Evolutionary conservation across 2,113 vertebrate species (phyloP), one percentile per base, ranked within the genome.

Genomic region (Orycteropus afer): DNA sequence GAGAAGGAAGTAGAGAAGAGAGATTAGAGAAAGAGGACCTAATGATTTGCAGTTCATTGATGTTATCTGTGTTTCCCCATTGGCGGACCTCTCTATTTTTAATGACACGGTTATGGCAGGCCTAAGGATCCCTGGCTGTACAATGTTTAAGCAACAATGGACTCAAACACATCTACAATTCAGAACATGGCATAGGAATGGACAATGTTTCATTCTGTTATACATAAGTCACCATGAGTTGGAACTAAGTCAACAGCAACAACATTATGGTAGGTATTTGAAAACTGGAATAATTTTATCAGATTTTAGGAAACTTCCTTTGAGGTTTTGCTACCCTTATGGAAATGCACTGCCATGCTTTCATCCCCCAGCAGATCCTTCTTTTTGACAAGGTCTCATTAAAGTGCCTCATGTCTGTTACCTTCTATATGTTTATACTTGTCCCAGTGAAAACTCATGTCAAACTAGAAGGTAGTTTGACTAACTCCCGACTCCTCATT

Each of bases 341-440:
- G 32, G 17, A 40, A 40, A 8, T 34, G 3, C 20, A n/a, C 3
- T 53, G 6, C 25, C 18, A 7, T 7, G 0, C 3, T 67, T 3
- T 84, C 14, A 78, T 81, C 11, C 1, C 27, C 17, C 18, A 2
- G 14, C 1, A 10, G 1, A 51, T 22, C 37, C 53, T 6, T 37
- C 27, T 42, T 17, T 80, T 47, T 83, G 18, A 78, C 5, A 29
- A 18, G n/a, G 18, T 37, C 20, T 18, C 27, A 29, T 49, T 49
- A 27, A 51, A 71, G 80, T 51, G 0, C 2, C 45, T 57, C 37
- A 1, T 69, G 7, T 85, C 49, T 82, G 40, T 49, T 67, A 4
- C 15, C 55, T 87, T 51, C 12, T 49, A 5, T 51, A 47, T 29
- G 4, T 42, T 0, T 45, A 53, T 42, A 23, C 4, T 51, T 9